Base-by-base conservation (phyloP, 2,113 vertebrate genomes). In the Rostratula benghalensis region DNA sequence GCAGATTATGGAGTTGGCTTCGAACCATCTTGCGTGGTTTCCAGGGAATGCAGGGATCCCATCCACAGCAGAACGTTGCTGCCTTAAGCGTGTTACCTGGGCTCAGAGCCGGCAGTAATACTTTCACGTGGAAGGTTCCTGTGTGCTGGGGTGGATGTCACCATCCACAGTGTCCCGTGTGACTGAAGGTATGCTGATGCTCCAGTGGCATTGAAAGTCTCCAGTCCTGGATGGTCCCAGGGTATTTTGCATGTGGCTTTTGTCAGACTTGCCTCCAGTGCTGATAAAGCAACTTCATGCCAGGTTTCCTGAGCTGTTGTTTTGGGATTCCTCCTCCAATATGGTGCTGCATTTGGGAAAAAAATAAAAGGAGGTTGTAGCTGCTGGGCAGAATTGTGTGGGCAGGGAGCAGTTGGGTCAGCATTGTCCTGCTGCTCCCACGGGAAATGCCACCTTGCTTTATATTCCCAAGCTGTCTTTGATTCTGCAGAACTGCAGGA, bases 11-110 rank as follows among this genome's bases (percentile, higher is more conserved):
- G 45, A 93, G 41, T 18, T 95, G 90, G 87, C 86, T 81, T 87
- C 1, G 1, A 70, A 85, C 73, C 79, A 43, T 78, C 64, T 30
- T 88, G 35, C 0, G 5, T 84, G 89, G 68, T 65, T 96, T 85
- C 51, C 63, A 2, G 2, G 83, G 68, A 77, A 65, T 0, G 16
- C 35, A 5, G 54, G 78, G 37, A 83, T 94, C 73, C 56, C 6
- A 1, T 77, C 39, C 0, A 0, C 45, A 68, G 70, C 50, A 63
- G 78, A 65, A 71, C 0, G 0, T 24, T 8, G 1, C 50, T 57
- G 68, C 39, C 35, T 50, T 10, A 5, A 46, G 61, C 13, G 2
- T 0, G 0, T 74, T 83, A 39, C 60, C 41, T 68, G 46, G 22
- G 25, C 19, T 78, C 50, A 70, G 50, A 65, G 70, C 53, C 54